Base-by-base conservation (phyloP, 2,113 vertebrate species). In the Athene noctua region DNA sequence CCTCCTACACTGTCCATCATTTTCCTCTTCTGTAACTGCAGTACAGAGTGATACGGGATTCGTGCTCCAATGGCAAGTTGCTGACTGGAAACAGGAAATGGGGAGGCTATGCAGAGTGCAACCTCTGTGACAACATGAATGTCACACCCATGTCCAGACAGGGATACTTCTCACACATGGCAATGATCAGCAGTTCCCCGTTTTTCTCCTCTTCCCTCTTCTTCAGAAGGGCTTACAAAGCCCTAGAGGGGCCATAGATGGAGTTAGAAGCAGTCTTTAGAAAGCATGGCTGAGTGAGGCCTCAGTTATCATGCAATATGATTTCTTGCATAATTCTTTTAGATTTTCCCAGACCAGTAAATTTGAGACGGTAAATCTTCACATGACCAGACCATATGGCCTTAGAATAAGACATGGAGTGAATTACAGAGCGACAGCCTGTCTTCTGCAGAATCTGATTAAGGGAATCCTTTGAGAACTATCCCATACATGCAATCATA, bases 21-120 rank as follows among this genome's bases (percentile, higher is more conserved):
- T 92, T 94, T 96, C 86, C 89, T 96, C 93, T 87, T 95, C 63
- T 84, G 73, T 26, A 86, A 92, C 65, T 84, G 9, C 49, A 87
- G 85, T 55, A 51, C 66, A 73, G 63, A 73, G 84, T 32, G 71
- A 83, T 92, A 68, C 30, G 78, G 95, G 95, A 96, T 96, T 94
- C 95, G 94, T 94, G 96, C 94, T 91, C 94, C 44, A 63, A 90
- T 95, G 86, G 96, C 44, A 55, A 65, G 59, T 61, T 88, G 96
- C 94, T 97, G 96, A 94, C 34, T 97, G 95, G 81, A 96, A 97
- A 97, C 96, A 97, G 98, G 97, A 97, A 98, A 97, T 34, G 38
- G 72, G 80, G 92, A 86, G 89, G 74, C 47, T 91, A n/a, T 46
- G 67, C 93, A 95, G 91, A 91, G 89, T 84, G 78, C 42, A 27